Base-by-base conservation (phyloP, 2,888 invertebrate genomes). In the Nemotelus nigrinus region DNA sequence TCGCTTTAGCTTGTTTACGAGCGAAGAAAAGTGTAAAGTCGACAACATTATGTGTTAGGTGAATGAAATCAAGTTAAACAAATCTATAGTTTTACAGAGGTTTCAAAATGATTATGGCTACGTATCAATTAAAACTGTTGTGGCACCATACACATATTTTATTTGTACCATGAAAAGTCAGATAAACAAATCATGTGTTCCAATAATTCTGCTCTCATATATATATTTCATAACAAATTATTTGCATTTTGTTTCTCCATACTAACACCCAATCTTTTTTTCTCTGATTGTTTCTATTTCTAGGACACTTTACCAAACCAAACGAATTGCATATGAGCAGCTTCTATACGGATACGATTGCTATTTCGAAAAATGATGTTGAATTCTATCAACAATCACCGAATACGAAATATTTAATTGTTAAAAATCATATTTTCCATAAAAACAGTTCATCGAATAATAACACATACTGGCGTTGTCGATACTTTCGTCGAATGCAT, bases 381-480 rank as follows among this genome's bases (percentile, higher is more conserved):
- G 74, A 8, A 60, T 74, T 74, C 41, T 74, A 74, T 74, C 60
- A 74, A 48, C 74, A 74, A 48, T 74, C 74, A 63, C 74, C 74
- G 41, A 74, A 74, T 41, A 48, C 41, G 0, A 68, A 45, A 25
- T 64, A 75, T 67, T 53, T 79, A 53, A 65, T 78, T 45, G 70
- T 79, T 45, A 70, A 77, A 39, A 77, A 79, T 70, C 78, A 80
- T 63, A 78, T 78, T 43, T 80, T 79, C 65, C 79, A 80, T 76
- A 74, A 78, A 64, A 80, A 76, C 50, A 79, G 78, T 44, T 64
- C 78, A 48, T 79, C 77, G 39, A 75, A 76, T 67, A 43, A 64
- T 41, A 75, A 71, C 39, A 68, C 78, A 6, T 81, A 81, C 64
- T 81, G 80, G 80, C 57, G 80, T 64, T 80, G 81, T 72, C 78